These are phyloP conservation scores for Eufriesea mexicana DNA, from an alignment of 1,140 invertebrate genomes.

Conservation along the genomic window DNA sequence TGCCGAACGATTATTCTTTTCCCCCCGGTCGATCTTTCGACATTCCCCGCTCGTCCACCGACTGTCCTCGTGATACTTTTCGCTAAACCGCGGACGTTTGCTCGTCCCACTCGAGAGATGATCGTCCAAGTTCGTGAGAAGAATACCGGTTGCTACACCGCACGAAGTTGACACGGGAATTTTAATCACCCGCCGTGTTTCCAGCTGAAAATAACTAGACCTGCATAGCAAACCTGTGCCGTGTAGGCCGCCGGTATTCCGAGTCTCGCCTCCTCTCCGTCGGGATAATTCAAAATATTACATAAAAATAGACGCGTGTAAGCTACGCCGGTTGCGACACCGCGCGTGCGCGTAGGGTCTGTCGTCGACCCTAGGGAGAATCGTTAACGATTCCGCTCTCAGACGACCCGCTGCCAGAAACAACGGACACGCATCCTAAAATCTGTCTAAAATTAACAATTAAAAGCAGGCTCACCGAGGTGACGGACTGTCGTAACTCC, in stretches of 20 bases:
- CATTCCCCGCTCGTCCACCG: neutral
- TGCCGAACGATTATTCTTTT: neutral
- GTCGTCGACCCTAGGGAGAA: neutral
- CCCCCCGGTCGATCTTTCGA: neutral
- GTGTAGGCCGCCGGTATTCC: neutral
- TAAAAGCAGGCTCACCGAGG: neutral
- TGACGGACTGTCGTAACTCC: neutral
- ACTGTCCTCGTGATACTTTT: slow-evolving; percentile 8
- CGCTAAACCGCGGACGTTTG: neutral
- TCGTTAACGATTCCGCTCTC: neutral
- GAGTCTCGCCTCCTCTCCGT: too few relatives aligned
- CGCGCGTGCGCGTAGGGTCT: neutral
- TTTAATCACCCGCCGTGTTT: slow-evolving; percentile 28
- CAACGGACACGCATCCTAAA: neutral
- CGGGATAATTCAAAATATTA: slow-evolving; percentile 16
- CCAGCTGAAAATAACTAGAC: slow-evolving; percentile 45
- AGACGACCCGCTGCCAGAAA: neutral
- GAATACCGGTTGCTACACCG: neutral
- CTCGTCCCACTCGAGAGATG: neutral
- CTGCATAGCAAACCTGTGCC: slow-evolving; percentile 11
- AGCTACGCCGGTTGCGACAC: neutral
- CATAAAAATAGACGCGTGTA: neutral
- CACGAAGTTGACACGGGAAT: neutral
- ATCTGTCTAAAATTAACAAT: neutral
- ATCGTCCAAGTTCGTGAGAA: neutral